Evolutionary conservation across 2,797 vertebrate species (phyloP).

Genomic region (Spea hammondii): DNA sequence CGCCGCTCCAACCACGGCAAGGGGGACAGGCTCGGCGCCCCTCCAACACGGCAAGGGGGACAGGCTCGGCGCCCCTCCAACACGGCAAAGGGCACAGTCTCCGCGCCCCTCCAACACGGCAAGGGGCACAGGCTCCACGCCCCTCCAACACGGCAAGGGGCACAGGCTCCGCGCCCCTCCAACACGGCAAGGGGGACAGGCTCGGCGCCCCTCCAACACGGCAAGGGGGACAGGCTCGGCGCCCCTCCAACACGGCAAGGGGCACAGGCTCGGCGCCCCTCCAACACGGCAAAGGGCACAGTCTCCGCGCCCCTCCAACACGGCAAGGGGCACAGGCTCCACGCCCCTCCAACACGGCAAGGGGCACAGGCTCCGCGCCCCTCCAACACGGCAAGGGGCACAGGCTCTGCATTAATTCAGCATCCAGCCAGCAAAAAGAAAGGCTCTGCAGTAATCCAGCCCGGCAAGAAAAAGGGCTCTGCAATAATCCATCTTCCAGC

Average conservation of each 20-base stretch:
- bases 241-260: not conserved
- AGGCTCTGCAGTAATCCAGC: not conserved
- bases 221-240: not conserved
- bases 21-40: not conserved
- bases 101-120: not conserved
- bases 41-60: not conserved
- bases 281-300: not conserved
- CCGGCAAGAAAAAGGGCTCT: not conserved
- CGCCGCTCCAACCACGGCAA: not conserved
- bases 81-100: not conserved
- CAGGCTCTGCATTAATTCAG: not conserved
- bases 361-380: not conserved
- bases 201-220: not conserved
- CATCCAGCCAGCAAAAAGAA: not conserved
- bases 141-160: not conserved
- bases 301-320: not conserved
- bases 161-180: too few relatives aligned
- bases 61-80: too few relatives aligned
- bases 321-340: not conserved
- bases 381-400: too few relatives aligned
- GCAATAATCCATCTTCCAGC: not conserved
- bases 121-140: not conserved
- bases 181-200: not conserved
- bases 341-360: not conserved
- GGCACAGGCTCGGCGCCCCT: too few relatives aligned